These are phyloP conservation scores for Gobionotothen gibberifrons DNA, from an alignment of 2,797 vertebrate species.

Conservation along the genomic window DNA sequence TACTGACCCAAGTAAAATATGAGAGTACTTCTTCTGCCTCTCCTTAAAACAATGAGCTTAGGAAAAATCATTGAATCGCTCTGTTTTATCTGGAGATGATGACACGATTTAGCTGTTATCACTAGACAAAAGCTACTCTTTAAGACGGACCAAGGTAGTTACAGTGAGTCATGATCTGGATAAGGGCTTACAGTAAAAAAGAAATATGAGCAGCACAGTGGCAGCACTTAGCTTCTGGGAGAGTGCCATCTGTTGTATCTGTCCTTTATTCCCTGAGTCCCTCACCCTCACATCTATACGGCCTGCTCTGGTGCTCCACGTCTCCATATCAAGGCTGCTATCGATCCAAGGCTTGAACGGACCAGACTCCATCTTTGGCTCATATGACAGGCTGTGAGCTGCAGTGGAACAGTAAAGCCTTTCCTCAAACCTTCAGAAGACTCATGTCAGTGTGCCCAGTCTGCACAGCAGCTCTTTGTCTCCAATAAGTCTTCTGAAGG, in stretches of 20 bases:
- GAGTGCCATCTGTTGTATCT: background rate
- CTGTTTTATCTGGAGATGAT: background rate
- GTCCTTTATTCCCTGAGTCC: background rate
- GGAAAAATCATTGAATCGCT: background rate
- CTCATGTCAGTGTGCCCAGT: conserved; percentile 3
- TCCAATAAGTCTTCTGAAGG: conserved; percentile 34
- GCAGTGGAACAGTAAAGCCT: conserved; percentile 38
- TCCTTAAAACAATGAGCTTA: background rate
- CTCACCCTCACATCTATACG: background rate
- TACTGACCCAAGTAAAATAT: too few species aligned
- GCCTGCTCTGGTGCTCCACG: background rate
- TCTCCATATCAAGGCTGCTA: conserved; percentile 15
- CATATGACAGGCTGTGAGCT: conserved; percentile 3
- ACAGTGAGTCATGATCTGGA: background rate
- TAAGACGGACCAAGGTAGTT: background rate
- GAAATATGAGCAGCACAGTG: background rate
- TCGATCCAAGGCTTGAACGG: conserved; percentile 15
- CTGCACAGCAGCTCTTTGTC: conserved; percentile 48
- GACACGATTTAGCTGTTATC: background rate
- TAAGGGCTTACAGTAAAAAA: background rate
- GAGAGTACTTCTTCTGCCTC: background rate
- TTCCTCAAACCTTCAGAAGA: conserved; percentile 5
- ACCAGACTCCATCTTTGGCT: conserved; percentile 12
- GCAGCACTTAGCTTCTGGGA: background rate
- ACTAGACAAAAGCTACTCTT: background rate